Percentiles rank a stretch among this genome's conserved stretches.
These are phyloP conservation scores for Accipiter cooperii DNA, from an alignment of 2,113 vertebrate genomes.

Conservation along the genomic window DNA sequence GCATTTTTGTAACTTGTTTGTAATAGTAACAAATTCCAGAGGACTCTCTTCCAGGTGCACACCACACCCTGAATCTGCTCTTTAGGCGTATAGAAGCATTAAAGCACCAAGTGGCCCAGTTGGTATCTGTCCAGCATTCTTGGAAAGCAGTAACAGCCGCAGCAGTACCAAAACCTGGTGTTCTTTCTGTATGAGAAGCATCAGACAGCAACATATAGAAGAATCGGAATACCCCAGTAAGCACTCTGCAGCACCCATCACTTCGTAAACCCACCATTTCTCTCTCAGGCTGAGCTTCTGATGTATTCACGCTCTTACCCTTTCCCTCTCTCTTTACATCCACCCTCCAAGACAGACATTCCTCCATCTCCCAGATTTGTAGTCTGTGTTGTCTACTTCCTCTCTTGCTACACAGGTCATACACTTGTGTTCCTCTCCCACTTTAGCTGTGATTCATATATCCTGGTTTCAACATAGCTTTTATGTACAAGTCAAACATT, in stretches of 20 bases:
- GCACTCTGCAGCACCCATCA: not conserved
- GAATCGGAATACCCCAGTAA: accelerated
- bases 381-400: not conserved
- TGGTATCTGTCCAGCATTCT: not conserved
- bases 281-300: not conserved
- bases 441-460: not conserved
- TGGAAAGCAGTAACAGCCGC: not conserved
- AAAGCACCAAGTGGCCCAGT: not conserved
- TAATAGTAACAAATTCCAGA: not conserved
- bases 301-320: accelerated
- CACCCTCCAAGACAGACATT: not conserved
- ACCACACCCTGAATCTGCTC: not conserved
- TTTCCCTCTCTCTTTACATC: not conserved
- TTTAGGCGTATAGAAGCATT: not conserved
- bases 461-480: not conserved
- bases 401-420: not conserved
- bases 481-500: not conserved
- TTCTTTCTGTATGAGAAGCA: accelerated
- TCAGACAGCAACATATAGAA: not conserved
- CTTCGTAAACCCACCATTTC: not conserved
- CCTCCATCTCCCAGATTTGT: not conserved
- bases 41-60: not conserved
- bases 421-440: not conserved
- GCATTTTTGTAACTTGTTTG: not conserved
- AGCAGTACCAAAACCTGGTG: not conserved